phyloP scores from a whole-genome alignment of 2,888 invertebrate species.

The Nymphalis polychloros region DNA sequence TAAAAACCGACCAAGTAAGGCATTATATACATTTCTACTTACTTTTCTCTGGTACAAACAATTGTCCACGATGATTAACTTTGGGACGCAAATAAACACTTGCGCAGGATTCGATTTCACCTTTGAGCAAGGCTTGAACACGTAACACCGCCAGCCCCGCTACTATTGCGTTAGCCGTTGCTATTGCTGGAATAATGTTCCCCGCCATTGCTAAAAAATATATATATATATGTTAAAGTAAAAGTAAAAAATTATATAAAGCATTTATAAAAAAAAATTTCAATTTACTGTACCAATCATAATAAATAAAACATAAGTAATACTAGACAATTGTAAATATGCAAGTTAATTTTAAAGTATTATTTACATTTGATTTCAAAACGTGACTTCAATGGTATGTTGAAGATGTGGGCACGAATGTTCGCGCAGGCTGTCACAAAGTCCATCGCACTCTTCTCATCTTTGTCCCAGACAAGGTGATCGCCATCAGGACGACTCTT shows the following conservation, averaged over 20 bases:
- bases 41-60: slow-evolving; percentile 87
- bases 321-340: too few species aligned
- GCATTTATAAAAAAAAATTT: too few species aligned
- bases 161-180: slow-evolving; percentile 98
- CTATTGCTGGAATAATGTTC: slow-evolving; percentile 99
- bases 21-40: slow-evolving; percentile 39
- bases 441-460: slow-evolving; percentile 95
- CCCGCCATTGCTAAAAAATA: slow-evolving; percentile 95
- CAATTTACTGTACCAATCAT: too few species aligned
- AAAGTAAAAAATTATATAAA: neutral
- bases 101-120: slow-evolving; percentile 85
- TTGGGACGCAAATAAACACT: slow-evolving; percentile 89
- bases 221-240: neutral
- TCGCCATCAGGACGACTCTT: slow-evolving; percentile 80
- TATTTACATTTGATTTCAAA: slow-evolving; percentile 96
- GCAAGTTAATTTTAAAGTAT: neutral
- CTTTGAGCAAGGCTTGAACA: slow-evolving; percentile 88
- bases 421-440: slow-evolving; percentile 98
- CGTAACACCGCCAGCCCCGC: slow-evolving; percentile 97
- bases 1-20: too few species aligned
- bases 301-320: too few species aligned
- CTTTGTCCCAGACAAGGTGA: slow-evolving; percentile 98
- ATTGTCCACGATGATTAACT: slow-evolving; percentile 87
- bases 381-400: slow-evolving; percentile 91
- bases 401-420: slow-evolving; percentile 94